Evolutionary conservation across 2,113 vertebrate species (phyloP).

Genomic region (Oreochromis spilurus): DNA sequence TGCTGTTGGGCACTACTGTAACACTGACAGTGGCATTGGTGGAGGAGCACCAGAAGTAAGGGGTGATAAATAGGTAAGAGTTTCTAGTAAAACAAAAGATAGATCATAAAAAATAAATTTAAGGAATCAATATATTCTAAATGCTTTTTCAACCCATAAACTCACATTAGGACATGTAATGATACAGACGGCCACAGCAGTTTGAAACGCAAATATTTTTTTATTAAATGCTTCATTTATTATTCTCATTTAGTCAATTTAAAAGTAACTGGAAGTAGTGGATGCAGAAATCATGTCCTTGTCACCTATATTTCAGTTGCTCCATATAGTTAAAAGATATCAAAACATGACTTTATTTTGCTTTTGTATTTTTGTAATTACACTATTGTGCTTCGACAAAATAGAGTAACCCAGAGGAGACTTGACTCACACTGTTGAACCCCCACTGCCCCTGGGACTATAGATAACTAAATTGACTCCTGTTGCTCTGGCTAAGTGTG

Average conservation of each 20-base stretch:
- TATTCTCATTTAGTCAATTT: not conserved
- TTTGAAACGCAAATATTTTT: not conserved
- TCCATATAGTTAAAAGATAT: not conserved
- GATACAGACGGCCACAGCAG: not conserved
- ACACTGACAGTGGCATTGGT: not conserved
- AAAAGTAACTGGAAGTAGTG: not conserved
- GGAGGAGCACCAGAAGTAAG: not conserved
- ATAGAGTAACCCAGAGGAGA: conserved; percentile 28
- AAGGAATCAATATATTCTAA: not conserved
- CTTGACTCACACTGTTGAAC: conserved; percentile 12
- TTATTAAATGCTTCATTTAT: not conserved
- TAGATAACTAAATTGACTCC: conserved; percentile 55
- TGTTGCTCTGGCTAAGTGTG: conserved; percentile 44
- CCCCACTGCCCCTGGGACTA: conserved; percentile 30
- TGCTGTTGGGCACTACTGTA: not conserved
- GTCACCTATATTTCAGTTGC: not conserved
- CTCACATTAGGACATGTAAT: not conserved
- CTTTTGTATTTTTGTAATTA: conserved; percentile 11
- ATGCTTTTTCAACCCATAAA: not conserved
- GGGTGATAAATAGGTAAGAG: not conserved
- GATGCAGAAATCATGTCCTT: not conserved
- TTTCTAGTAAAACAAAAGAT: not conserved
- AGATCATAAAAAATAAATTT: not conserved
- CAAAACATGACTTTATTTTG: not conserved
- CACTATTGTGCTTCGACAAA: conserved; percentile 11